Conservation (phyloP, 2,797 vertebrate species). For the Mormyrops boulengeri region DNA sequence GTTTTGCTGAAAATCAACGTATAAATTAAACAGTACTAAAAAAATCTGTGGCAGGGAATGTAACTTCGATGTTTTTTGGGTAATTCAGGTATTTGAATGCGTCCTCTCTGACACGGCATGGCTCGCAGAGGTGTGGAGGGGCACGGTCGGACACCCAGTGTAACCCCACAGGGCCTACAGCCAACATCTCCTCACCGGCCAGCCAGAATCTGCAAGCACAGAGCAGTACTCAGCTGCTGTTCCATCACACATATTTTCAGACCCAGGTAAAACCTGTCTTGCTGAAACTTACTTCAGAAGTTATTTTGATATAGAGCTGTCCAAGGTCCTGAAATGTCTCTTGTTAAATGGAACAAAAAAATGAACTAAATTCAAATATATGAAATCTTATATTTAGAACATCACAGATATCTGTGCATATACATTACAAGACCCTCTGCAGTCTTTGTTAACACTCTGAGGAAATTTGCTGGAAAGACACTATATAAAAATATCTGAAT, state of each 20-base stretch:
- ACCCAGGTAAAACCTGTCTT: background rate
- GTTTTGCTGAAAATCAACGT: background rate
- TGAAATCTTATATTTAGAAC: background rate
- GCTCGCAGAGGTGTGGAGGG: background rate
- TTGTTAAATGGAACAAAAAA: background rate
- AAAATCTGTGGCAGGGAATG: background rate
- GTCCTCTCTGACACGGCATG: background rate
- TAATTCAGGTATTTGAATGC: background rate
- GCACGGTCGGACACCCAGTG: background rate
- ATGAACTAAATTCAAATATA: background rate
- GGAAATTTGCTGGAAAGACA: background rate
- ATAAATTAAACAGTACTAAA: background rate
- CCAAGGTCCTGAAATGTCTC: conserved; percentile 13
- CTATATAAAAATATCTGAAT: background rate
- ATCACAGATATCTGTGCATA: background rate
- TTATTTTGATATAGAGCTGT: background rate
- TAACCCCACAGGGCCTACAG: background rate
- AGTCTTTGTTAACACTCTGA: background rate
- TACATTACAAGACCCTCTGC: background rate
- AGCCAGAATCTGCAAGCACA: background rate
- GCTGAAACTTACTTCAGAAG: background rate
- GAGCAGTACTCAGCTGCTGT: background rate
- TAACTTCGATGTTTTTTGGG: background rate
- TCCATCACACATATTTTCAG: background rate
- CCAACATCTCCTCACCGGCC: background rate